A percentile compares a stretch with the other conserved stretches of the same genome.
Evolutionary conservation across 2,888 invertebrate genomes (phyloP).

Genomic region (Andrena praecox): DNA sequence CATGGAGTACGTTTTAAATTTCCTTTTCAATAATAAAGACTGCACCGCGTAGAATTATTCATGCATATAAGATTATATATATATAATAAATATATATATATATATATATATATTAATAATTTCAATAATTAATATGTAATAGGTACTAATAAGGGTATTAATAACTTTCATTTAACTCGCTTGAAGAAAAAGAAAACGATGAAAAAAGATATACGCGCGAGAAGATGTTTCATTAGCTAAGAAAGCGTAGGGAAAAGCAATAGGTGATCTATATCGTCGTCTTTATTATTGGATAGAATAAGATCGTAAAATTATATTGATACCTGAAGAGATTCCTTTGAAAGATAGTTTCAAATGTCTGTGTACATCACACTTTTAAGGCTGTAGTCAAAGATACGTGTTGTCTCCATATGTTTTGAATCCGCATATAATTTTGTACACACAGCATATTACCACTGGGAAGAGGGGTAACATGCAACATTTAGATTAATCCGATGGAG

Average conservation of each 20-base stretch:
- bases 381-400: conserved; percentile 27
- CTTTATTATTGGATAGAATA: conserved; percentile 64
- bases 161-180: conserved; percentile 30
- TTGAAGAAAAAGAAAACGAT: conserved; percentile 17
- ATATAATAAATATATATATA: too few relatives aligned
- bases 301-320: conserved; percentile 38
- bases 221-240: conserved; percentile 24
- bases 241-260: conserved; percentile 23
- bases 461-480: conserved; percentile 69
- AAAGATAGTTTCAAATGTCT: conserved; percentile 39
- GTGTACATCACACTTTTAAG: conserved; percentile 40
- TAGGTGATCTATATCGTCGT: conserved; percentile 53
- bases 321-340: conserved; percentile 29
- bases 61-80: conserved; percentile 4
- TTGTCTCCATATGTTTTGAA: conserved; percentile 49
- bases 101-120: too few relatives aligned
- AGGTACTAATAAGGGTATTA: conserved; percentile 13
- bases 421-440: conserved; percentile 46
- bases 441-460: conserved; percentile 48
- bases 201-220: conserved; percentile 20
- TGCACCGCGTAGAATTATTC: conserved; percentile 40
- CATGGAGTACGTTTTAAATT: conserved; percentile 47
- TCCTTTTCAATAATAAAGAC: conserved; percentile 68
- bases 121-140: too few relatives aligned
- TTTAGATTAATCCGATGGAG: conserved; percentile 56